phyloP scores from a whole-genome alignment of 2,797 vertebrate genomes.

The Hoplostethus atlanticus region DNA sequence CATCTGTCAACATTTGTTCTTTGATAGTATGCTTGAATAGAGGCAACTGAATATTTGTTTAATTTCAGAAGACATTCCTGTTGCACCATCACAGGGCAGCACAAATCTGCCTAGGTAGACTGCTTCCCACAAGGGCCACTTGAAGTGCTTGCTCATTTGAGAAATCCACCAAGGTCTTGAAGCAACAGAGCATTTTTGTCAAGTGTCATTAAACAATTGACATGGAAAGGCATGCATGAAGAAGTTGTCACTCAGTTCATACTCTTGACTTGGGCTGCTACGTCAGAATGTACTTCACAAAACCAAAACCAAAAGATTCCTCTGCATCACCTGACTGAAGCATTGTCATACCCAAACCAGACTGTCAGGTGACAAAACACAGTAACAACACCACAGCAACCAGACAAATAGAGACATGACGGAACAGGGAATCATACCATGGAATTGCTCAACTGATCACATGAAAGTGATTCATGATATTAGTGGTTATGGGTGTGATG shows the following conservation, averaged over 20 bases:
- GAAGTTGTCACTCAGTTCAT: not conserved
- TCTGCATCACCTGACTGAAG: constrained; percentile 53
- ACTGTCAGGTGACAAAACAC: constrained; percentile 44
- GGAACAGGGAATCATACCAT: not conserved
- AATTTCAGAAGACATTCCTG: not conserved
- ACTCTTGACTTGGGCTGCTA: constrained; percentile 1
- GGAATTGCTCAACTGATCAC: constrained; percentile 27
- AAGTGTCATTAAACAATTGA: not conserved
- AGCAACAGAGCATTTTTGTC: not conserved
- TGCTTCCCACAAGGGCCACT: not conserved
- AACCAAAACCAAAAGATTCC: constrained; percentile 70
- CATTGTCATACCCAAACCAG: not conserved
- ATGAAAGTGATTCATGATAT: constrained; percentile 51
- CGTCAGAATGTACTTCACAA: constrained; percentile 8
- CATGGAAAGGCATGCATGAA: not conserved
- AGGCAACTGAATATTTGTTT: not conserved
- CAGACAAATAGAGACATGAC: not conserved
- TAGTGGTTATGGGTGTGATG: constrained; percentile 7
- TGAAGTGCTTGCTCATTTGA: not conserved
- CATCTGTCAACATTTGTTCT: not conserved
- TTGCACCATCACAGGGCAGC: not conserved
- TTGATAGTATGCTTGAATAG: not conserved
- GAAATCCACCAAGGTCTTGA: not conserved
- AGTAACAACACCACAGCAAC: constrained; percentile 1
- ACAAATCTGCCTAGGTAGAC: not conserved